Evolutionary conservation across 2,888 invertebrate species (phyloP).

Genomic region (Erynnis tages): DNA sequence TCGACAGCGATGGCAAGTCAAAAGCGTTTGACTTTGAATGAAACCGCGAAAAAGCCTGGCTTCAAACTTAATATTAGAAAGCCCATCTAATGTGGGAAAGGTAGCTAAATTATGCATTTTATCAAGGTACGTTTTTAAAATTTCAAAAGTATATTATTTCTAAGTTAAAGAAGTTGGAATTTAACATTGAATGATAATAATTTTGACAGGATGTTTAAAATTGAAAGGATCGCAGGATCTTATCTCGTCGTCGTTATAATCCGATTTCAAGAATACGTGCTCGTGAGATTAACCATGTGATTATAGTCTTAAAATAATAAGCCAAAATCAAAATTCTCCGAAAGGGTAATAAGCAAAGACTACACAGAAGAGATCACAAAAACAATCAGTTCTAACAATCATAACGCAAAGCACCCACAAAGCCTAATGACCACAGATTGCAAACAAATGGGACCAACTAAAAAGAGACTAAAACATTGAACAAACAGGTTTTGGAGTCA

Average conservation of each 20-base stretch:
- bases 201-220: too few species aligned
- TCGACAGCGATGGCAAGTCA: slow-evolving; percentile 6
- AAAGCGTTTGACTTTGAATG: slow-evolving; percentile 4
- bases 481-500: slow-evolving; percentile 55
- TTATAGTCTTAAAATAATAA: slow-evolving; percentile 3
- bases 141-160: neutral
- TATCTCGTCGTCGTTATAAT: neutral
- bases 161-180: neutral
- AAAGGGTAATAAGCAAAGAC: slow-evolving; percentile 15
- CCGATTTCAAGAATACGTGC: neutral
- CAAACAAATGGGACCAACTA: slow-evolving; percentile 60
- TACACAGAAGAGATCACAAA: slow-evolving; percentile 25
- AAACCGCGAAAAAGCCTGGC: neutral
- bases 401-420: slow-evolving; percentile 25
- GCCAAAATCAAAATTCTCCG: slow-evolving; percentile 16
- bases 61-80: neutral
- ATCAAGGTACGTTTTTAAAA: neutral
- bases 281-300: neutral
- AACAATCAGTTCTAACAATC: slow-evolving; percentile 28
- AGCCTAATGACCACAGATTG: slow-evolving; percentile 55
- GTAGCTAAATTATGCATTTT: too few species aligned
- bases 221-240: too few species aligned
- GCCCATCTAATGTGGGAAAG: too few species aligned
- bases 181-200: neutral
- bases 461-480: slow-evolving; percentile 58